Conservation (phyloP, 1,140 invertebrate species). For the Bilobella aurantiaca region DNA sequence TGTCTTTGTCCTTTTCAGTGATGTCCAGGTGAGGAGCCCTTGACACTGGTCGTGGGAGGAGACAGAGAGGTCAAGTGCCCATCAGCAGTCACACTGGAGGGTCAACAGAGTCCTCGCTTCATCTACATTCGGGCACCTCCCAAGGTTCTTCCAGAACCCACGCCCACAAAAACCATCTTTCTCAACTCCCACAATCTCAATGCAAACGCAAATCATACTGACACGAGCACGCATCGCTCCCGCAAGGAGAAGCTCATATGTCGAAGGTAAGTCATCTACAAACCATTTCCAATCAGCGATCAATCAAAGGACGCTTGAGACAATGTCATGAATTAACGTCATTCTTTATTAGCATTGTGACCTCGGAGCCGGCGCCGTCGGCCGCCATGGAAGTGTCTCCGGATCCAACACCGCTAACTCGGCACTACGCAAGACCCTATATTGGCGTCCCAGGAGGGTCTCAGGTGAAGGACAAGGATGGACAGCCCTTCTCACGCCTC, state of each 20-base stretch:
- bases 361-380: not conserved
- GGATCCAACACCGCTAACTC: no score
- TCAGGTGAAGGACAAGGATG: not conserved
- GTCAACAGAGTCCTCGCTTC: not conserved
- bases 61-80: no score
- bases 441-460: not conserved
- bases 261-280: not conserved
- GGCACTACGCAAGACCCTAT: no score
- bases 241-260: slow-evolving; percentile 1
- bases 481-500: not conserved
- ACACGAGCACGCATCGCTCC: not conserved
- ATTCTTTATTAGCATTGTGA: not conserved
- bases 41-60: no score
- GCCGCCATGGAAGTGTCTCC: not conserved
- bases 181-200: not conserved
- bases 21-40: no score
- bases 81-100: not conserved
- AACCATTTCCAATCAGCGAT: not conserved
- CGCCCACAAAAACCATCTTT: not conserved
- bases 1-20: no score
- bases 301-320: not conserved
- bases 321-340: not conserved
- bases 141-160: not conserved
- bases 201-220: not conserved
- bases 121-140: not conserved